A percentile compares a stretch with the other conserved stretches of the same genome.
phyloP scores from a whole-genome alignment of 2,113 vertebrate genomes.

The Peromyscus polionotus region DNA sequence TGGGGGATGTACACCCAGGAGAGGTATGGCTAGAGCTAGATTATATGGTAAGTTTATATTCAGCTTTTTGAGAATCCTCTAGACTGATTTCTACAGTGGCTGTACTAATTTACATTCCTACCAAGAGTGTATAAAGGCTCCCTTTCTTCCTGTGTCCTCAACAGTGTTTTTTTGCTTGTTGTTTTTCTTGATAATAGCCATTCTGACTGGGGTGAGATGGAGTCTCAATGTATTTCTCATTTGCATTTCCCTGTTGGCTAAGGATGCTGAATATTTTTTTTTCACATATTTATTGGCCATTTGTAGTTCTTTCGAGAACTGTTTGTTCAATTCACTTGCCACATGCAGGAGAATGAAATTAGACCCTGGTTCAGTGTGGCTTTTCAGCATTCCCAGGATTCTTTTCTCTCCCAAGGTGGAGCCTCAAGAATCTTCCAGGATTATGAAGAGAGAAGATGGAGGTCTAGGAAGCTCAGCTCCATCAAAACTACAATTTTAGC shows the following conservation, averaged over 20 bases:
- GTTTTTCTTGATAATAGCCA: conserved; percentile 20
- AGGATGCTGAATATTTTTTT: background rate
- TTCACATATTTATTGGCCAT: background rate
- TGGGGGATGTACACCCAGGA: background rate
- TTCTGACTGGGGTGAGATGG: conserved; percentile 1
- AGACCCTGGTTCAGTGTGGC: background rate
- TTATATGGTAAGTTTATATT: background rate
- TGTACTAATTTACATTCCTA: background rate
- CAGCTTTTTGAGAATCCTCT: background rate
- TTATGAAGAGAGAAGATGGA: background rate
- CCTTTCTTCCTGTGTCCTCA: background rate
- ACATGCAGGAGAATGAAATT: background rate
- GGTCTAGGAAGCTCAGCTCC: background rate
- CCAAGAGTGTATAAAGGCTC: background rate
- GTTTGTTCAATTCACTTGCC: background rate
- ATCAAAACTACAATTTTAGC: background rate
- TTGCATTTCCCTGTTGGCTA: conserved; percentile 25
- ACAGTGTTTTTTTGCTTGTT: background rate
- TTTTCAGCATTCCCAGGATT: background rate
- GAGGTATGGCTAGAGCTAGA: background rate
- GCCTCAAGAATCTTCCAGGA: background rate
- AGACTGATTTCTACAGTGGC: background rate
- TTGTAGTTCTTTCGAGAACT: background rate
- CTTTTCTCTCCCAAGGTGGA: background rate
- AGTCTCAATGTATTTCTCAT: conserved; percentile 1